These are phyloP conservation scores for Leuciscus idus DNA, from an alignment of 2,113 vertebrate genomes.

Conservation along the genomic window DNA sequence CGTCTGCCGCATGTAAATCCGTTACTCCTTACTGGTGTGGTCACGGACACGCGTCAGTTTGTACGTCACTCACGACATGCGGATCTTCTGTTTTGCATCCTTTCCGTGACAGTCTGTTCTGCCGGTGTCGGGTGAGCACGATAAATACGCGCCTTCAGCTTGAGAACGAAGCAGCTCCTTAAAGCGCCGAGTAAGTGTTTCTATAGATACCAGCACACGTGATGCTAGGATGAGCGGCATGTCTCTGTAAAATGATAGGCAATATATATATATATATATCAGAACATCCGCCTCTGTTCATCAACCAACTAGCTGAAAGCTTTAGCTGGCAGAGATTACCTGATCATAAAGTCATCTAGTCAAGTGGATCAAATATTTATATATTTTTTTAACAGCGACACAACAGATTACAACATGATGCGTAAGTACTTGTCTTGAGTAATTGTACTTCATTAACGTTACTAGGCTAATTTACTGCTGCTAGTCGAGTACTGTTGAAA, in stretches of 20 bases:
- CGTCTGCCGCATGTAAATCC: not conserved
- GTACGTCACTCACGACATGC: conserved; percentile 34
- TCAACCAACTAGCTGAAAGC: not conserved
- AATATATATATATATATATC: not conserved
- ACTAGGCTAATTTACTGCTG: not conserved
- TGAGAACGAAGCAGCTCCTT: not conserved
- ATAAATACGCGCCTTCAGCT: not conserved
- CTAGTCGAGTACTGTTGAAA: not conserved
- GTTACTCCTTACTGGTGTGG: not conserved
- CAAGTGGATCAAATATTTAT: not conserved
- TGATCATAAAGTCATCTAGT: not conserved
- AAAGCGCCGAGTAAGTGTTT: not conserved
- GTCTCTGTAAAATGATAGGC: not conserved
- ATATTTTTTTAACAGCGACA: not conserved
- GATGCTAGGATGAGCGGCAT: not conserved
- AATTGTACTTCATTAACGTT: not conserved
- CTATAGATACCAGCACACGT: not conserved
- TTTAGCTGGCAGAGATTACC: not conserved
- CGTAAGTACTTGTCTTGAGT: not conserved
- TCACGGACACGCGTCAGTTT: conserved; percentile 14
- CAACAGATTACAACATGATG: not conserved
- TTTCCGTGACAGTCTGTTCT: not conserved
- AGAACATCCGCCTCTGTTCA: not conserved
- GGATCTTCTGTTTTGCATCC: not conserved
- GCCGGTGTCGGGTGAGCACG: not conserved